Base-by-base conservation (phyloP, 2,888 invertebrate species). In the Pachycephus smyrnensis region DNA sequence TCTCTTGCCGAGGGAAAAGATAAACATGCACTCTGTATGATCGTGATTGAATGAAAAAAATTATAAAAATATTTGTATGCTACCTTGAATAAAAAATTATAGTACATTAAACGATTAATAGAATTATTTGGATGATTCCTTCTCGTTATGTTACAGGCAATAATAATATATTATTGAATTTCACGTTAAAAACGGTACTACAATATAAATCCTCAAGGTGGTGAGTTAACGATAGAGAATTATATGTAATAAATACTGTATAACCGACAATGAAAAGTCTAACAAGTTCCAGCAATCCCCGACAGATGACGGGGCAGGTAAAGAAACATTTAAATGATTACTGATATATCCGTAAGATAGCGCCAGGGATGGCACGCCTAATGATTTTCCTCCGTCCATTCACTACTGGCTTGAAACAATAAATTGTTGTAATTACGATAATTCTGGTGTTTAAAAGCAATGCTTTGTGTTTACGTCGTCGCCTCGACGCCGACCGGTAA, bases 341-440 rank as follows among this genome's bases (percentile, higher is more conserved):
- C 55, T 9, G 68, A 68, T 69, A 36, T 73, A 55, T 68, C 75
- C 79, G 68, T 37, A 69, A 81, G 80, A 3, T 75, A 76, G 80
- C 77, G 77, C 37, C 76, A 80, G 75, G 31, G 69, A 69, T 78
- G 73, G 35, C 30, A 37, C 69, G 68, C 12, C 36, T 78, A 78
- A 77, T 76, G 76, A 77, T 78, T 80, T 75, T 74, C 73, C 36
- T 31, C 68, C 75, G 31, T 31, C 71, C 76, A 73, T 76, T 35
- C 74, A 79, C 76, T 55, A 23, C 55, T 55, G 55, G 55, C 83
- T 75, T 73, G 83, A 75, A 85, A 88, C 87, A 89, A 89, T 89
- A 89, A 89, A 89, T 89, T 89, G 85, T 88, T 84, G 86, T 88
- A 89, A 89, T 89, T 89, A 88, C 85, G 89, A 89, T 89, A 88